phyloP scores from a whole-genome alignment of 2,797 vertebrate species.

The Ctenopoma kingsleyae region DNA sequence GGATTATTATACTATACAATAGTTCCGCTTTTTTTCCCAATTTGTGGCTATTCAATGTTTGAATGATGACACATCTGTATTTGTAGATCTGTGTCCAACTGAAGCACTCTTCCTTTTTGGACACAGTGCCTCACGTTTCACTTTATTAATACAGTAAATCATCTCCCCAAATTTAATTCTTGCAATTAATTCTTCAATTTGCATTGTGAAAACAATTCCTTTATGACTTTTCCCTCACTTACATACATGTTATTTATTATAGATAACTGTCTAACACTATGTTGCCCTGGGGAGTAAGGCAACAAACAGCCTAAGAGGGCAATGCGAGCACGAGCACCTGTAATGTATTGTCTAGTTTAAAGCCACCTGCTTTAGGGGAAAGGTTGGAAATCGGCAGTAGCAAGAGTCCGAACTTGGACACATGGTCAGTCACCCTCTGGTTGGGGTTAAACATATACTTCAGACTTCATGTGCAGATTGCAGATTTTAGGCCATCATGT shows the following conservation, averaged over 20 bases:
- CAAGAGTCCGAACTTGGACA: conserved; percentile 60
- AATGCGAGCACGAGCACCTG: background rate
- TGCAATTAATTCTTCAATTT: no score
- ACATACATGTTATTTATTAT: background rate
- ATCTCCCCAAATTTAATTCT: background rate
- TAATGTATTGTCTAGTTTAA: conserved; percentile 33
- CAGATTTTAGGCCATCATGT: conserved; percentile 1
- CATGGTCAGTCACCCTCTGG: conserved; percentile 74
- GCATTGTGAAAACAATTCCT: background rate
- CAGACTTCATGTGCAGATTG: conserved; percentile 15
- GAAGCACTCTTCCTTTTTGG: background rate
- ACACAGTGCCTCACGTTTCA: background rate
- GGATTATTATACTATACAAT: background rate
- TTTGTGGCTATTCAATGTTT: conserved; percentile 9
- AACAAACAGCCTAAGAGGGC: background rate
- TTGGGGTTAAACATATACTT: conserved; percentile 69
- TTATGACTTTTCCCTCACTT: background rate
- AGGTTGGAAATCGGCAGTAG: conserved; percentile 56
- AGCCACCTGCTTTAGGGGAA: conserved; percentile 56
- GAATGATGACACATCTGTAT: background rate
- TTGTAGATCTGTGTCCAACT: background rate
- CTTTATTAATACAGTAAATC: background rate
- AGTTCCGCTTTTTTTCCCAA: background rate
- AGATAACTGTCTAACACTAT: background rate
- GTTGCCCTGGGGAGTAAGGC: background rate